phyloP scores from a whole-genome alignment of 2,113 vertebrate genomes.

The Merops nubicus region DNA sequence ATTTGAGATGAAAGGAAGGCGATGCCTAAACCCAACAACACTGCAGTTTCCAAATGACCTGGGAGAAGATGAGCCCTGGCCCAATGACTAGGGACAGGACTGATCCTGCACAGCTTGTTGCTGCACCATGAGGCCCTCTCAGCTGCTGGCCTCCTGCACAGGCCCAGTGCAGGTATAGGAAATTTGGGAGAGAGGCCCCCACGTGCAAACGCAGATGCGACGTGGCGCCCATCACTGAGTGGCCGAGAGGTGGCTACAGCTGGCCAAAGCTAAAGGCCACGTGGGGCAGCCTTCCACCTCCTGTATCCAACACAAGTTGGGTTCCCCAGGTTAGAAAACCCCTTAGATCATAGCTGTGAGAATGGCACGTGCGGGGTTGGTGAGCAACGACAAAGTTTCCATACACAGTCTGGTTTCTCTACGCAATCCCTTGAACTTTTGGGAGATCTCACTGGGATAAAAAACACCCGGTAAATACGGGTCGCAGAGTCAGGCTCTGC shows the following conservation, averaged over 20 bases:
- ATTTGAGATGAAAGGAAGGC: not conserved
- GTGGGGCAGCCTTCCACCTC: not conserved
- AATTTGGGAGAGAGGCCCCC: not conserved
- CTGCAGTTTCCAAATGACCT: not conserved
- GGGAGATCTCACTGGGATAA: not conserved
- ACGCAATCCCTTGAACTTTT: not conserved
- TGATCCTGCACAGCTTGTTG: not conserved
- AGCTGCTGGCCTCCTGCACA: not conserved
- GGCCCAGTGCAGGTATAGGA: not conserved
- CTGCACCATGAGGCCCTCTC: not conserved
- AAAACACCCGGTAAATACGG: not conserved
- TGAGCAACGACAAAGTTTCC: not conserved
- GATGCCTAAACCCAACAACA: conserved; percentile 15
- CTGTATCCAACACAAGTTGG: not conserved
- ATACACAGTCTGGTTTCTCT: not conserved
- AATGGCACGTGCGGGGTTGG: not conserved
- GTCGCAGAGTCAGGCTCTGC: conserved; percentile 34
- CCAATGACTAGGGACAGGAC: not conserved
- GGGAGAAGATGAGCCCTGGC: not conserved
- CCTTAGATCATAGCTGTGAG: not conserved
- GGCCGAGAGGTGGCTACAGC: not conserved
- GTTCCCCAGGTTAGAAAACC: not conserved
- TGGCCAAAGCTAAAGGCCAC: not conserved
- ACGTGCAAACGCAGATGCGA: not conserved
- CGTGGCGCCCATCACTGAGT: rapidly evolving